A percentile compares a stretch with the other conserved stretches of the same genome.
These are phyloP conservation scores for Rhaphigaster nebulosa DNA, from an alignment of 2,888 invertebrate genomes.

Conservation along the genomic window DNA sequence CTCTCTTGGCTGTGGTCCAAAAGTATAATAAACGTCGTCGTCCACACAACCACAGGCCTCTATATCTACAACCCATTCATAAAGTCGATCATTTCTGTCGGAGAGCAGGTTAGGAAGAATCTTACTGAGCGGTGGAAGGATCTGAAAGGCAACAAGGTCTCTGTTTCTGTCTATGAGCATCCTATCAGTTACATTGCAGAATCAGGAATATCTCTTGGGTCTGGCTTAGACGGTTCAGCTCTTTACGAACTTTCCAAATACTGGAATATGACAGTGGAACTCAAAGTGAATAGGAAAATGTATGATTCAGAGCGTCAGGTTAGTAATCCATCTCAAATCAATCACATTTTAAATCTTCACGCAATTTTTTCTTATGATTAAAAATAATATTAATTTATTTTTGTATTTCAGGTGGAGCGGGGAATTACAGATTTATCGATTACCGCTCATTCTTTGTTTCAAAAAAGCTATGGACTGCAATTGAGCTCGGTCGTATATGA, in stretches of 20 bases:
- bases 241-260: conserved; percentile 40
- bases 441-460: neutral
- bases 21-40: neutral
- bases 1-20: neutral
- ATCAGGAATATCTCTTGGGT: neutral
- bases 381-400: neutral
- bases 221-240: conserved; percentile 24
- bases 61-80: conserved; percentile 3
- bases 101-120: neutral
- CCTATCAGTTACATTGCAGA: neutral
- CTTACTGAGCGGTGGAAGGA: neutral
- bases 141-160: neutral
- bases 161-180: neutral
- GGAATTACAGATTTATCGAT: neutral
- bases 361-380: neutral
- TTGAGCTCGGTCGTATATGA: neutral
- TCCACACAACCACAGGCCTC: neutral
- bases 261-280: conserved; percentile 22
- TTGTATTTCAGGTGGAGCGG: neutral
- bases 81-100: neutral
- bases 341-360: too few species aligned
- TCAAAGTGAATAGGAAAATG: neutral
- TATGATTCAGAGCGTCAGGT: neutral
- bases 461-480: neutral
- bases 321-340: neutral